Evolutionary conservation across 2,113 vertebrate genomes (phyloP).

Genomic region (Gallinago jamesoni): DNA sequence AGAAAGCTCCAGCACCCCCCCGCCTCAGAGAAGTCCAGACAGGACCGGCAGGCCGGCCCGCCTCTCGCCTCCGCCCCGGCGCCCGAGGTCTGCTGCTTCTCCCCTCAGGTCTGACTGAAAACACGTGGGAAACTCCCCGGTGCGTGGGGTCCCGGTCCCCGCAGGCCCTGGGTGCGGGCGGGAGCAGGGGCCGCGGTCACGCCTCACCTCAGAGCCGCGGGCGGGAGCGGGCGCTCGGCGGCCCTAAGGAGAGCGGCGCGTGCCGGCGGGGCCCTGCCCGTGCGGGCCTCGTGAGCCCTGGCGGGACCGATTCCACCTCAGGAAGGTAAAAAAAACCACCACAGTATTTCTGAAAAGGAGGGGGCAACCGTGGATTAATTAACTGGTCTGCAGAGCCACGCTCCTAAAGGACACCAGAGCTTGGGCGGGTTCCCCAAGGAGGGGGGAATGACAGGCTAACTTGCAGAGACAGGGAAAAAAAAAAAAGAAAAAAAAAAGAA

Average conservation of each 20-base stretch:
- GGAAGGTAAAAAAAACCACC: rapidly evolving
- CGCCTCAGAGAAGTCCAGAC: rapidly evolving
- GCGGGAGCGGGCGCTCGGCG: rapidly evolving
- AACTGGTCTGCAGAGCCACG: neutral
- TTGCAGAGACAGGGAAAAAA: too few species aligned
- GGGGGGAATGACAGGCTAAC: rapidly evolving
- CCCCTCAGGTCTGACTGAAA: rapidly evolving
- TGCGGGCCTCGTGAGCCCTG: rapidly evolving
- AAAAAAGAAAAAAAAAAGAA: too few species aligned
- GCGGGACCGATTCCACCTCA: rapidly evolving
- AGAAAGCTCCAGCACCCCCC: neutral
- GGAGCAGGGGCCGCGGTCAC: rapidly evolving
- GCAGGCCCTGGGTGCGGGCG: rapidly evolving
- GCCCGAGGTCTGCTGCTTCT: rapidly evolving
- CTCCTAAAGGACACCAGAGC: neutral
- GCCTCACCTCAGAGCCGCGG: rapidly evolving
- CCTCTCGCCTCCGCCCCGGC: rapidly evolving
- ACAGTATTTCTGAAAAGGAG: rapidly evolving
- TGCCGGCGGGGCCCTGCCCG: rapidly evolving
- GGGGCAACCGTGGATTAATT: neutral
- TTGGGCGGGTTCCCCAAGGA: neutral
- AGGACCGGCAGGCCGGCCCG: rapidly evolving
- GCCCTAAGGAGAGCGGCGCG: neutral
- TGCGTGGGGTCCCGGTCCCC: rapidly evolving
- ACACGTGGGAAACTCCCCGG: rapidly evolving